Percentiles rank a stretch among this genome's conserved stretches.
These are phyloP conservation scores for Leptestheria dahalacensis DNA, from an alignment of 1,140 invertebrate genomes.

Conservation along the genomic window DNA sequence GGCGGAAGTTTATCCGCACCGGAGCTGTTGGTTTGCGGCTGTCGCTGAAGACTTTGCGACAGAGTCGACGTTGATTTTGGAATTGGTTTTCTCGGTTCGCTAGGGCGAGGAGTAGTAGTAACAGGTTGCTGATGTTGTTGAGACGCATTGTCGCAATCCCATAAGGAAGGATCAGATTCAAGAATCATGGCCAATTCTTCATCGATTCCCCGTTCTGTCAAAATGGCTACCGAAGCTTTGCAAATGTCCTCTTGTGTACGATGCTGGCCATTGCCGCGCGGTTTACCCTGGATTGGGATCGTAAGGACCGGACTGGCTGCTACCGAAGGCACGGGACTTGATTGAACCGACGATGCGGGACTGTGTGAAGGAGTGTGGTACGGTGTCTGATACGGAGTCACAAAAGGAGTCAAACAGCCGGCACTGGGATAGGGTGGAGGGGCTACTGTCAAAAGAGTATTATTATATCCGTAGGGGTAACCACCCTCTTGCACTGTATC, in stretches of 20 bases:
- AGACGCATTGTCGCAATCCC: constrained; percentile 26
- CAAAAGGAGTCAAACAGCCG: constrained; percentile 11
- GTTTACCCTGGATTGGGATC: not conserved
- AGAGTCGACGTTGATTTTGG: not conserved
- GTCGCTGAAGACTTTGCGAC: not conserved
- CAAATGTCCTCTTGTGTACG: not conserved
- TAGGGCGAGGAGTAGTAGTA: too few relatives aligned
- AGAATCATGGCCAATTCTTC: constrained; percentile 43
- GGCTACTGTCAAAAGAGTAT: not conserved
- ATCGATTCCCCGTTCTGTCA: constrained; percentile 36
- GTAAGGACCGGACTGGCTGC: not conserved
- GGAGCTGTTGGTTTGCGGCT: not conserved
- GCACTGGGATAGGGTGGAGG: not conserved
- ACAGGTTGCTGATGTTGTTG: constrained; percentile 3
- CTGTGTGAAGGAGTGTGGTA: constrained; percentile 5
- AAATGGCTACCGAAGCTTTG: not conserved
- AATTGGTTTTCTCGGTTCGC: too few relatives aligned
- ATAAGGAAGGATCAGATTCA: constrained; percentile 43
- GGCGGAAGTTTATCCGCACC: not conserved
- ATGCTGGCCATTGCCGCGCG: not conserved
- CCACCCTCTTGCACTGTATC: not conserved
- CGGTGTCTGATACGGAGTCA: constrained; percentile 2
- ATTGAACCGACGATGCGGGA: constrained; percentile 5
- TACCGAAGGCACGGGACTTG: constrained; percentile 6
- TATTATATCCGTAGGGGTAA: not conserved